phyloP scores from a whole-genome alignment of 2,888 invertebrate species.

The Ypsolopha scabrella region DNA sequence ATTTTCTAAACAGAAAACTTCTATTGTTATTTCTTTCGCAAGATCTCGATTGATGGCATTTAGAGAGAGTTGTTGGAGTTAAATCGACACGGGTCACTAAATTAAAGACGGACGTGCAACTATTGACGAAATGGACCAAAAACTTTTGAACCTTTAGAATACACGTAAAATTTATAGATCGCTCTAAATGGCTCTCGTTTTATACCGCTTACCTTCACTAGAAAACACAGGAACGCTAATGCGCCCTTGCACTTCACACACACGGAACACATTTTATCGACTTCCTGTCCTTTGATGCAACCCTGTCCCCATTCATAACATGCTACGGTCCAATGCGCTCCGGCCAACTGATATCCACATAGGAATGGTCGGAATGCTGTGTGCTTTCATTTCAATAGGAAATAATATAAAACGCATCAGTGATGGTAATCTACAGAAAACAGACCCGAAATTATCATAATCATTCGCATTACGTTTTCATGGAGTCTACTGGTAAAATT shows the following conservation, averaged over 20 bases:
- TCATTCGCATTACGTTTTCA: too few species aligned
- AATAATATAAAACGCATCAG: too few species aligned
- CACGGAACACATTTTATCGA: conserved; percentile 9
- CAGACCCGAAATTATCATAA: too few species aligned
- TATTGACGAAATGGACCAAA: too few species aligned
- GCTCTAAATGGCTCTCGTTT: too few species aligned
- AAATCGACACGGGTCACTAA: not conserved
- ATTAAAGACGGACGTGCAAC: too few species aligned
- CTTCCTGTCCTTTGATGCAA: conserved; percentile 46
- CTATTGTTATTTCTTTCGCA: conserved; percentile 14
- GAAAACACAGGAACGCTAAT: conserved; percentile 5
- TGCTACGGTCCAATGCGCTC: conserved; percentile 32
- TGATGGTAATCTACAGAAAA: too few species aligned
- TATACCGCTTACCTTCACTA: too few species aligned
- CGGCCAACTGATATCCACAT: not conserved
- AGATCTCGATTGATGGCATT: conserved; percentile 13
- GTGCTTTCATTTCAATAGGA: too few species aligned
- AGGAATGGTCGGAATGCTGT: not conserved
- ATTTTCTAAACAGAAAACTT: conserved; percentile 5
- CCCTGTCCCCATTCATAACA: conserved; percentile 33
- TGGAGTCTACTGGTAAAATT: too few species aligned
- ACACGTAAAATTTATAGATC: not conserved
- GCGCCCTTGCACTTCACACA: conserved; percentile 44
- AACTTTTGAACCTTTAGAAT: too few species aligned
- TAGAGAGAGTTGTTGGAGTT: not conserved